Conservation (phyloP, 2,888 invertebrate species). For the Graphium colonna region DNA sequence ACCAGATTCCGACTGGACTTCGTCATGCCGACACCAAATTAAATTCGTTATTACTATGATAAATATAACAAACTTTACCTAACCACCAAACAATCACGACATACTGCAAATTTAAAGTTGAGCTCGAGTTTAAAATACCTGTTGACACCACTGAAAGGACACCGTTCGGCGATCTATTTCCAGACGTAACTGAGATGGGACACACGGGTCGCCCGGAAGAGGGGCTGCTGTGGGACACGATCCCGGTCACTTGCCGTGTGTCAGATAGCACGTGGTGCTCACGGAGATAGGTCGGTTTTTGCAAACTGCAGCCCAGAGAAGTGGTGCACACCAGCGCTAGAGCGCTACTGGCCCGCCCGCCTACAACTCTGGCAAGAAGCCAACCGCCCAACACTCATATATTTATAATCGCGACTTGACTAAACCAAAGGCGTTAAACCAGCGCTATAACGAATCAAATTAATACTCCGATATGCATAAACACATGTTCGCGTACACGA, state of each 20-base stretch:
- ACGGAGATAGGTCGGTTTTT: not conserved
- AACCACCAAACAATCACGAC: not conserved
- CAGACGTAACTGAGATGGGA: conserved; percentile 4
- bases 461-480: not conserved
- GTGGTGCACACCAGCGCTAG: not conserved
- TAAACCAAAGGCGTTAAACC: not conserved
- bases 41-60: not conserved
- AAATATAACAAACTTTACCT: not conserved
- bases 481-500: too few relatives aligned
- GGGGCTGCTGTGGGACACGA: not conserved
- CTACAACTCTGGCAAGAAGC: conserved; percentile 10
- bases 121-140: not conserved
- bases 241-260: not conserved
- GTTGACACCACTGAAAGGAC: not conserved
- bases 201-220: conserved; percentile 3
- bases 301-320: not conserved
- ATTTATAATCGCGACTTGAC: conserved; percentile 11
- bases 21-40: not conserved
- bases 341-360: conserved; percentile 2
- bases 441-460: not conserved
- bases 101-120: not conserved
- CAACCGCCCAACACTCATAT: not conserved
- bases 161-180: conserved; percentile 8
- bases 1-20: not conserved
- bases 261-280: not conserved